These are phyloP conservation scores for Ophion slaviceki DNA, from an alignment of 2,888 invertebrate species.

Conservation along the genomic window DNA sequence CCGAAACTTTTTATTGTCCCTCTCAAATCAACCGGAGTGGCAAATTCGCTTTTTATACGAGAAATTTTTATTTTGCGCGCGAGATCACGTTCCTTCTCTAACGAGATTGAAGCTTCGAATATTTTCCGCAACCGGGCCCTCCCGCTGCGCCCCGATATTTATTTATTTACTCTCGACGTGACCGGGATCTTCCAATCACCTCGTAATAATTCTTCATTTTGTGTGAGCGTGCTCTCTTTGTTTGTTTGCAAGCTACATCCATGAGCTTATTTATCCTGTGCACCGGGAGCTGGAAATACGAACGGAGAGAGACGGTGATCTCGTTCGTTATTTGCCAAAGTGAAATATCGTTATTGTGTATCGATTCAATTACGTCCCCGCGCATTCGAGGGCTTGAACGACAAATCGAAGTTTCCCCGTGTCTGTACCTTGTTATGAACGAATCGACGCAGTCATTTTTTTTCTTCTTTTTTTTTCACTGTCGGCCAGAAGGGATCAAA, in stretches of 20 bases:
- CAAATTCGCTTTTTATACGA: background rate
- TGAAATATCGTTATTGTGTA: slow-evolving; percentile 63
- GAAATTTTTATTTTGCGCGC: background rate
- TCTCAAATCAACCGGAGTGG: background rate
- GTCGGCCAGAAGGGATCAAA: background rate
- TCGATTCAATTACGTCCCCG: slow-evolving; percentile 60
- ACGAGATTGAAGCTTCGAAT: background rate
- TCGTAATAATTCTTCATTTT: slow-evolving; percentile 44
- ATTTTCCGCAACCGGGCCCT: background rate
- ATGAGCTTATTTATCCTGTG: slow-evolving; percentile 47
- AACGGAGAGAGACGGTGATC: slow-evolving; percentile 22
- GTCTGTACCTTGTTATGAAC: background rate
- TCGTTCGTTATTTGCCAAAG: slow-evolving; percentile 57
- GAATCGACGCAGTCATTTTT: slow-evolving; percentile 4
- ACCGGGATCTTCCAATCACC: slow-evolving; percentile 25
- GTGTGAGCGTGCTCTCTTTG: slow-evolving; percentile 3
- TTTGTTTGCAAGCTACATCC: slow-evolving; percentile 1
- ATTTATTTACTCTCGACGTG: slow-evolving; percentile 7
- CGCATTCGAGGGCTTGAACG: background rate
- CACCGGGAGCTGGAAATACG: slow-evolving; percentile 6
- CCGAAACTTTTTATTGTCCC: slow-evolving; percentile 14
- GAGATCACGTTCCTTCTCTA: background rate
- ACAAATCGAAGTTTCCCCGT: slow-evolving; percentile 43
- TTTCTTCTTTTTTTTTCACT: background rate
- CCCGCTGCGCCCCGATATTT: background rate